Conservation (phyloP, 30 jellyfish, hydroid and myxozoan species). For the Hydractinia echinata region DNA sequence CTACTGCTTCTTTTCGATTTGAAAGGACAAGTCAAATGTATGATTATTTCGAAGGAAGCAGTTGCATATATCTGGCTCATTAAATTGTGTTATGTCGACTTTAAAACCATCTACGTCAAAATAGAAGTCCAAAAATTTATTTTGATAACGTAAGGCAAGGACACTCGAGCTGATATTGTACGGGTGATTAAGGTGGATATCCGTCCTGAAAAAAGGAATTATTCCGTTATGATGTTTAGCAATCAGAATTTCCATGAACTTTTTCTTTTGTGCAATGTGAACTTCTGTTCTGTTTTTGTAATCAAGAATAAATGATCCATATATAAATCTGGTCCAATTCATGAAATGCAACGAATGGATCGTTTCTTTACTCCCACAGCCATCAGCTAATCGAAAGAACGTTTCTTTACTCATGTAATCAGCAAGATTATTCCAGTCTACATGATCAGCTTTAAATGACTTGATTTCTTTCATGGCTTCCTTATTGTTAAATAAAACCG, state of each 20-base stretch:
- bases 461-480: neutral
- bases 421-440: constrained; percentile 15
- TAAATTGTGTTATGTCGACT: neutral
- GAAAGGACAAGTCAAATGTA: no score
- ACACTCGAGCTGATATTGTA: neutral
- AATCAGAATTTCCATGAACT: no score
- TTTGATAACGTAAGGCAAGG: neutral
- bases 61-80: no score
- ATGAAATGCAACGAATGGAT: constrained; percentile 13
- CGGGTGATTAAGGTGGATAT: neutral
- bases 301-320: constrained; percentile 9
- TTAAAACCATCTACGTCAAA: neutral
- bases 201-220: neutral
- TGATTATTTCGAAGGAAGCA: no score
- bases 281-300: neutral
- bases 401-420: neutral
- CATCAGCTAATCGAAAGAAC: constrained; percentile 13
- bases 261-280: no score
- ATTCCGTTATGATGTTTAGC: no score
- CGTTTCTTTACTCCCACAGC: constrained; percentile 4
- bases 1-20: no score
- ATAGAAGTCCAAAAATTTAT: neutral
- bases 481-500: neutral
- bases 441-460: neutral
- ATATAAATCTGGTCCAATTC: constrained; percentile 9